Evolutionary conservation across 1,140 invertebrate genomes (phyloP).

Genomic region (Cepaea nemoralis): DNA sequence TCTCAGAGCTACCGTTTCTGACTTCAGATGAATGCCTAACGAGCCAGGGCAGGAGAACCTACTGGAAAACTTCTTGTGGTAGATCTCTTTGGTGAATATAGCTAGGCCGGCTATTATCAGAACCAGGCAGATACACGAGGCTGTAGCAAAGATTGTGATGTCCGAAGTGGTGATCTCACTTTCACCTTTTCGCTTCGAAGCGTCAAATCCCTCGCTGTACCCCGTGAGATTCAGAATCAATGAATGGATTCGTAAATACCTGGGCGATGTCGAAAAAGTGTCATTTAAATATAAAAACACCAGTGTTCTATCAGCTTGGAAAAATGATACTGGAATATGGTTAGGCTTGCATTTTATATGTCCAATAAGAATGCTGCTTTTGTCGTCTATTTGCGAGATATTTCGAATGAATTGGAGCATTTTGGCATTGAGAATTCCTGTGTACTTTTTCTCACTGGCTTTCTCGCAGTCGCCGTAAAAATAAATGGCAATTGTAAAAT

Average conservation of each 20-base stretch:
- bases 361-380: background rate
- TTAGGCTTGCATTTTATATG: background rate
- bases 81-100: background rate
- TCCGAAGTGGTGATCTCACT: background rate
- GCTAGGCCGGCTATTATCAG: background rate
- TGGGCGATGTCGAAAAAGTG: background rate
- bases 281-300: background rate
- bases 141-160: background rate
- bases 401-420: background rate
- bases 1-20: background rate
- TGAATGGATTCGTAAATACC: background rate
- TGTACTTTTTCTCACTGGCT: background rate
- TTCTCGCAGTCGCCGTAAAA: background rate
- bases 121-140: background rate
- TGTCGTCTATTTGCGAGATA: background rate
- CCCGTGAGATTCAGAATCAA: background rate
- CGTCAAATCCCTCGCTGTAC: background rate
- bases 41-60: background rate
- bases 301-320: background rate
- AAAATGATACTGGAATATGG: background rate
- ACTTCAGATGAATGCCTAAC: background rate
- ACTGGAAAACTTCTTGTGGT: background rate
- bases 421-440: background rate
- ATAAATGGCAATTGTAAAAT: background rate
- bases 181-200: background rate